Conservation (phyloP, 2,113 vertebrate genomes). For the Apodemus sylvaticus region DNA sequence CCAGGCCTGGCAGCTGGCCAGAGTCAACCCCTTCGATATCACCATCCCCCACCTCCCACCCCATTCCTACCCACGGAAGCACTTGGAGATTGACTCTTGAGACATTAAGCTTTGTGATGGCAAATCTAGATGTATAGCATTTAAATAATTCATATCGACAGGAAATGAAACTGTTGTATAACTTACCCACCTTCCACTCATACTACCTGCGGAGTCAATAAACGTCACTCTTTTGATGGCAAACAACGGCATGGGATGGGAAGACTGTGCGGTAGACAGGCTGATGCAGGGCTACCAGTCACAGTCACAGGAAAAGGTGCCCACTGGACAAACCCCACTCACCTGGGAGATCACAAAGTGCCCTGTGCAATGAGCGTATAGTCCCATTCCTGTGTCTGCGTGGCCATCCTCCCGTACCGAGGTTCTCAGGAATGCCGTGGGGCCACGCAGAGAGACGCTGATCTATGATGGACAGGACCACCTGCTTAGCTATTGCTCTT, state of each 20-base stretch:
- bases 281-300: not conserved
- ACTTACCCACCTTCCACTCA: slow-evolving; percentile 61
- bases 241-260: not conserved
- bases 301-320: not conserved
- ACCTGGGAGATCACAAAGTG: no score
- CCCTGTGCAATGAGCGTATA: not conserved
- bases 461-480: not conserved
- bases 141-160: slow-evolving; percentile 62
- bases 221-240: slow-evolving; percentile 55
- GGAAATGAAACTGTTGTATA: slow-evolving; percentile 4
- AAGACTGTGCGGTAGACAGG: not conserved
- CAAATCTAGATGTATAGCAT: not conserved
- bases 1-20: not conserved
- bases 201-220: not conserved
- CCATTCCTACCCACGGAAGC: not conserved
- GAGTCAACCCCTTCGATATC: not conserved
- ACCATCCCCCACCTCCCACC: rapidly evolving
- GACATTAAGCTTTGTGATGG: not conserved
- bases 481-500: not conserved
- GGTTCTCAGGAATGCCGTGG: not conserved
- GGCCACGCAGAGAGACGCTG: not conserved
- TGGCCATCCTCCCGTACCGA: not conserved
- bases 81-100: not conserved
- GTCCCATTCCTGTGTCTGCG: not conserved
- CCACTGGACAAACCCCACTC: not conserved